Evolutionary conservation across 2,797 vertebrate species (phyloP).

Genomic region (Pipistrellus nathusii): DNA sequence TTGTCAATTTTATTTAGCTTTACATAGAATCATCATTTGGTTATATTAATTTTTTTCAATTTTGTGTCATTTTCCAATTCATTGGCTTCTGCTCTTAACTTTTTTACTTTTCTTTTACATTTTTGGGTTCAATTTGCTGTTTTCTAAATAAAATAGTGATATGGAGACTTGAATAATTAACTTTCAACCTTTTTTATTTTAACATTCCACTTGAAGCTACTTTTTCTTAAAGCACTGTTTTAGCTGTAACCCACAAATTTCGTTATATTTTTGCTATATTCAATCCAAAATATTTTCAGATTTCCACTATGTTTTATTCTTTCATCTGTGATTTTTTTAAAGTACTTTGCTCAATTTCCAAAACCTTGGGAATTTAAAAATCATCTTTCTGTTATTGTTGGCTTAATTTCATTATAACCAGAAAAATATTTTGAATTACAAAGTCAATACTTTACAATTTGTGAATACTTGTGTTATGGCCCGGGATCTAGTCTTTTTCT

Average conservation of each 20-base stretch:
- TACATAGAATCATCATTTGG: background rate
- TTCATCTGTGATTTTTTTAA: background rate
- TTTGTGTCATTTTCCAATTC: background rate
- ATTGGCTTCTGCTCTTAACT: background rate
- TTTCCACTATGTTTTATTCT: background rate
- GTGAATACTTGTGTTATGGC: background rate
- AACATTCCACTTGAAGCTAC: background rate
- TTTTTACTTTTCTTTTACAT: background rate
- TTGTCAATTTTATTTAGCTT: conserved; percentile 7
- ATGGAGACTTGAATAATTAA: background rate
- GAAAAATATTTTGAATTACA: background rate
- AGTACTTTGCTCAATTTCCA: background rate
- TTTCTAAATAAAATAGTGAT: background rate
- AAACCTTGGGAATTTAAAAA: background rate
- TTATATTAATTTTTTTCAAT: background rate
- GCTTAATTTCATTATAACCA: background rate
- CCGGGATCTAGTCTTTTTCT: background rate
- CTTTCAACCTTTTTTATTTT: background rate
- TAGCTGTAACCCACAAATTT: background rate
- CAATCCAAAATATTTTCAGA: background rate
- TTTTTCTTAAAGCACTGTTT: background rate
- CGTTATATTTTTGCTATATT: background rate
- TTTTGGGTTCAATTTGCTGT: background rate
- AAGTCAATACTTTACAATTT: background rate
- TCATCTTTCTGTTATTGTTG: background rate